These are phyloP conservation scores for Drosophila busckii DNA, from an alignment of 1,140 invertebrate species.

Conservation along the genomic window DNA sequence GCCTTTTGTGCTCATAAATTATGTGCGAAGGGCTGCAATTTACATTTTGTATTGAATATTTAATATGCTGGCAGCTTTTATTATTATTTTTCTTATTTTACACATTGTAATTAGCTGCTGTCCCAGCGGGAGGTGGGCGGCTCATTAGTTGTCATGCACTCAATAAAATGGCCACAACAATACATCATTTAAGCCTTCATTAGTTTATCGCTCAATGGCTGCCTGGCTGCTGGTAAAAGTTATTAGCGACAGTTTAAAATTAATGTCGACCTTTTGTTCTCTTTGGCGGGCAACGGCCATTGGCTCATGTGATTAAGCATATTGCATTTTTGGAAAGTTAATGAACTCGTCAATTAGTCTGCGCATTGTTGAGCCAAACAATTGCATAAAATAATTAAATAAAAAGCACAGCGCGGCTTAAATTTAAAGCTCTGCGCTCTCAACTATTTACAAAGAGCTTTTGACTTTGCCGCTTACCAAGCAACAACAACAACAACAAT, in stretches of 20 bases:
- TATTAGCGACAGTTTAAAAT: slow-evolving; percentile 75
- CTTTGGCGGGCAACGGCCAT: background rate
- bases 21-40: slow-evolving; percentile 41
- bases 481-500: background rate
- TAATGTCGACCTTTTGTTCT: slow-evolving; percentile 43
- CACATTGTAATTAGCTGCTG: slow-evolving; percentile 59
- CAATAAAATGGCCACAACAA: slow-evolving; percentile 53
- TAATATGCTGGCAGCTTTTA: slow-evolving; percentile 10
- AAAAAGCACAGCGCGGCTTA: too few relatives aligned
- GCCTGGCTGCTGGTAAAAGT: slow-evolving; percentile 55
- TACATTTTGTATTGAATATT: slow-evolving; percentile 57
- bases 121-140: slow-evolving; percentile 14
- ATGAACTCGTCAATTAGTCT: slow-evolving; percentile 73
- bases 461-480: background rate
- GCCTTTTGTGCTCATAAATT: slow-evolving; percentile 61
- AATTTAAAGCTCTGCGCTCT: too few relatives aligned
- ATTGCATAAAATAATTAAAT: too few relatives aligned
- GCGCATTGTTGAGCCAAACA: slow-evolving; percentile 63
- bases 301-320: slow-evolving; percentile 40
- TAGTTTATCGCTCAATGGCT: slow-evolving; percentile 72
- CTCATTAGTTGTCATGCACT: slow-evolving; percentile 38
- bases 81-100: slow-evolving; percentile 26
- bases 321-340: slow-evolving; percentile 70
- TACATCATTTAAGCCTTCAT: slow-evolving; percentile 72
- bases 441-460: too few relatives aligned